Evolutionary conservation across 2,113 vertebrate genomes (phyloP).

Genomic region (Plecturocebus donacophilus): DNA sequence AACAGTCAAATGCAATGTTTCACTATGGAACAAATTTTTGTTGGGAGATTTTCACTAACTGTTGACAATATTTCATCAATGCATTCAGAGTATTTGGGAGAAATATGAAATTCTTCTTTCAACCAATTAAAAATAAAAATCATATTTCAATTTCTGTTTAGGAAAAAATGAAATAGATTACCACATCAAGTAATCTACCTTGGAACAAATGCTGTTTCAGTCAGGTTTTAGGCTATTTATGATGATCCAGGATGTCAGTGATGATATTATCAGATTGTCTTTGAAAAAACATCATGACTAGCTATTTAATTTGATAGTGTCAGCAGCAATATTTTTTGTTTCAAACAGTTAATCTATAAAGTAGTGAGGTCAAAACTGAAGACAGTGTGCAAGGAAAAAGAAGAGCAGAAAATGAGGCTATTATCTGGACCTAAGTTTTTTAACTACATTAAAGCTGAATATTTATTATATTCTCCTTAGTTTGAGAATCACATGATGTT

Average conservation of each 20-base stretch:
- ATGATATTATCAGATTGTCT: slow-evolving; percentile 63
- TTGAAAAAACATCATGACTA: slow-evolving; percentile 53
- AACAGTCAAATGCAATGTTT: slow-evolving; percentile 24
- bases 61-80: neutral
- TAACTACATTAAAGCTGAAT: neutral
- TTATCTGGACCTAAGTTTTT: neutral
- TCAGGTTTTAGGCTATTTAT: slow-evolving; percentile 57
- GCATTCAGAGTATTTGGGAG: neutral
- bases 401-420: slow-evolving; percentile 61
- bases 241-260: slow-evolving; percentile 58
- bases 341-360: slow-evolving; percentile 2
- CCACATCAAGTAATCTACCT: neutral
- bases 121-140: neutral
- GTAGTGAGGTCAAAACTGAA: neutral
- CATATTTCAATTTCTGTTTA: neutral
- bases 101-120: neutral
- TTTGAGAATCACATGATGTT: neutral
- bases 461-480: neutral
- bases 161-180: neutral
- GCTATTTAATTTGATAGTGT: slow-evolving; percentile 66
- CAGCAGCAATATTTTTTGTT: slow-evolving; percentile 63
- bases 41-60: slow-evolving; percentile 38
- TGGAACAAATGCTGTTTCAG: neutral
- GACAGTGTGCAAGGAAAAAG: slow-evolving; percentile 30
- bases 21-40: neutral